A percentile compares a stretch with the other conserved stretches of the same genome.
These are phyloP conservation scores for Drosophila trapezifrons DNA, from an alignment of 1,140 invertebrate genomes.

Conservation along the genomic window DNA sequence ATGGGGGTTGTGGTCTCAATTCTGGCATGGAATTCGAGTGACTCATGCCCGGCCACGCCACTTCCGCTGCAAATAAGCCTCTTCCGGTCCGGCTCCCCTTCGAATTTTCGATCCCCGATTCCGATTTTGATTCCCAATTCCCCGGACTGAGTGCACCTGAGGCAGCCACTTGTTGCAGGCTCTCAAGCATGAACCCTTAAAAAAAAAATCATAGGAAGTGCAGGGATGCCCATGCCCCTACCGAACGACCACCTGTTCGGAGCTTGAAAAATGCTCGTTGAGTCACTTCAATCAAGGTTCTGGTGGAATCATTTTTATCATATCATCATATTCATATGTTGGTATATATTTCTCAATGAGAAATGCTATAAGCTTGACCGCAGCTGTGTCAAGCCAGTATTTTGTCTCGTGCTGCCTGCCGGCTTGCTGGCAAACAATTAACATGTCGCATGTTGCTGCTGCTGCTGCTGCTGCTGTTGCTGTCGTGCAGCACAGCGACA, in stretches of 20 bases:
- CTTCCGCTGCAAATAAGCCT: slow-evolving; percentile 64
- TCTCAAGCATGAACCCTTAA: slow-evolving; percentile 37
- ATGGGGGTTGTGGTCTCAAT: slow-evolving; percentile 11
- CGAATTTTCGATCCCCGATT: not conserved
- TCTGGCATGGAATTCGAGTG: slow-evolving; percentile 13
- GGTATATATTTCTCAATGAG: not conserved
- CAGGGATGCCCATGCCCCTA: not conserved
- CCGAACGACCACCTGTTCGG: slow-evolving; percentile 12
- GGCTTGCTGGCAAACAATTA: slow-evolving; percentile 53
- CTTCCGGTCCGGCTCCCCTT: slow-evolving; percentile 55
- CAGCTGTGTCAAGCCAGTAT: slow-evolving; percentile 6
- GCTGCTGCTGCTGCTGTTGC: slow-evolving; percentile 12
- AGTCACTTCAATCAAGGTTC: not conserved
- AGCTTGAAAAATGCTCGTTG: too few species aligned
- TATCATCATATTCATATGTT: too few species aligned
- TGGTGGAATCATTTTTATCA: too few species aligned
- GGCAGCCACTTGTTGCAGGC: slow-evolving; percentile 51
- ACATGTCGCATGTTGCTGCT: slow-evolving; percentile 53
- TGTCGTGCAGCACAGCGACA: slow-evolving; percentile 29
- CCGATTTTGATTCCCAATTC: slow-evolving; percentile 1
- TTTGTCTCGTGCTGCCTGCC: slow-evolving; percentile 23
- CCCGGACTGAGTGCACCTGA: slow-evolving; percentile 22
- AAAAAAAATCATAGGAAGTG: not conserved
- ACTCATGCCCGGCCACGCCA: slow-evolving; percentile 14
- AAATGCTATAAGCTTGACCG: slow-evolving; percentile 12